Evolutionary conservation across 2,113 vertebrate species (phyloP).

Genomic region (Nerophis ophidion): DNA sequence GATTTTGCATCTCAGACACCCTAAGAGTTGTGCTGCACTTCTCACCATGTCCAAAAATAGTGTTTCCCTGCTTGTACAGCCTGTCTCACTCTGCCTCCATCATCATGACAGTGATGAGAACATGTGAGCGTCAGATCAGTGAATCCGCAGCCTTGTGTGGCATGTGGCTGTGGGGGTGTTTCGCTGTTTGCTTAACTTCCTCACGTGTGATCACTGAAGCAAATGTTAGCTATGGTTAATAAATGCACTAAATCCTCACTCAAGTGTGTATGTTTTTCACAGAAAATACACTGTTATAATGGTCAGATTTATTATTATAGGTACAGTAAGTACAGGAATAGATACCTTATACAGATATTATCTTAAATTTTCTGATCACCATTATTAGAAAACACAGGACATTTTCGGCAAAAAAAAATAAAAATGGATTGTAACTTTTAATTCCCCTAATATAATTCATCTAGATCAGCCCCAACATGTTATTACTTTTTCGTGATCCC

Average conservation of each 20-base stretch:
- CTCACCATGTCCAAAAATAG: background rate
- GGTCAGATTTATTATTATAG: too few species aligned
- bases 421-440: too few species aligned
- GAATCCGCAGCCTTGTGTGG: background rate
- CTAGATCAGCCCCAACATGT: too few species aligned
- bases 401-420: too few species aligned
- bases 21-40: background rate
- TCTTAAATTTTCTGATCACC: too few species aligned
- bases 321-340: too few species aligned
- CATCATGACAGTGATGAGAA: background rate
- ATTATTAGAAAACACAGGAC: too few species aligned
- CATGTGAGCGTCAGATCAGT: background rate
- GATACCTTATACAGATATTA: too few species aligned
- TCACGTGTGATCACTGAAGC: background rate
- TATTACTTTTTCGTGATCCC: too few species aligned
- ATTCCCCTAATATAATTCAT: too few species aligned
- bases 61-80: background rate
- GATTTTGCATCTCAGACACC: background rate
- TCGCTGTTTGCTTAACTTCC: background rate
- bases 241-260: background rate
- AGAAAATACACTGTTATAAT: background rate
- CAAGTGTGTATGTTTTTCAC: background rate
- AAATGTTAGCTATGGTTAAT: background rate
- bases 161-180: background rate
- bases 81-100: conserved; percentile 2